These are phyloP conservation scores for Melanogrammus aeglefinus DNA, from an alignment of 2,797 vertebrate genomes.

Conservation along the genomic window DNA sequence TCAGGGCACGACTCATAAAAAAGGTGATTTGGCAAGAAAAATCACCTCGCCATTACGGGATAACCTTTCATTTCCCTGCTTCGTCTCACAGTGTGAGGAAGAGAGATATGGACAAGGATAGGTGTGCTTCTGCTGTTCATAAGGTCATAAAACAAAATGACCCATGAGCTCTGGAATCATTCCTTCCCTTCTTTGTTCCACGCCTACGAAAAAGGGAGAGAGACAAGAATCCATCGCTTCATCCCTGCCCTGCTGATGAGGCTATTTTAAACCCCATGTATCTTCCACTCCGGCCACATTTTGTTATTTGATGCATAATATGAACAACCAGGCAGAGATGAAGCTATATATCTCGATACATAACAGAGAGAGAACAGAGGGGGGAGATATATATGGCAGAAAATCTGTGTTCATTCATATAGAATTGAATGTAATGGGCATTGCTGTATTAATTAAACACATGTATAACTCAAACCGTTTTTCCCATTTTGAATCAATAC, in stretches of 20 bases:
- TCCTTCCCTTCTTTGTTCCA: background rate
- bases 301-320: background rate
- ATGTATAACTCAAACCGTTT: background rate
- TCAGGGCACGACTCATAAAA: too few species aligned
- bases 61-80: background rate
- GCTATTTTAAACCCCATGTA: slow-evolving; percentile 4
- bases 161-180: background rate
- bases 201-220: background rate
- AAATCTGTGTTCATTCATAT: background rate
- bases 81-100: background rate
- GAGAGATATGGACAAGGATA: background rate
- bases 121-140: background rate
- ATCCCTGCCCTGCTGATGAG: background rate
- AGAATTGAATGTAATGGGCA: too few species aligned
- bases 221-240: background rate
- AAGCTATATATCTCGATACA: background rate
- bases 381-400: too few species aligned
- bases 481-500: slow-evolving; percentile 26
- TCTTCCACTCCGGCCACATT: background rate
- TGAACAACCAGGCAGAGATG: background rate
- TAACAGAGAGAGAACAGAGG: background rate
- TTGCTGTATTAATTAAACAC: background rate
- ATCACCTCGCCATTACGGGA: background rate
- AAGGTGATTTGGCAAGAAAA: background rate
- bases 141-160: slow-evolving; percentile 4